Base-by-base conservation (phyloP, 2,113 vertebrate species). In the Proteles cristata region DNA sequence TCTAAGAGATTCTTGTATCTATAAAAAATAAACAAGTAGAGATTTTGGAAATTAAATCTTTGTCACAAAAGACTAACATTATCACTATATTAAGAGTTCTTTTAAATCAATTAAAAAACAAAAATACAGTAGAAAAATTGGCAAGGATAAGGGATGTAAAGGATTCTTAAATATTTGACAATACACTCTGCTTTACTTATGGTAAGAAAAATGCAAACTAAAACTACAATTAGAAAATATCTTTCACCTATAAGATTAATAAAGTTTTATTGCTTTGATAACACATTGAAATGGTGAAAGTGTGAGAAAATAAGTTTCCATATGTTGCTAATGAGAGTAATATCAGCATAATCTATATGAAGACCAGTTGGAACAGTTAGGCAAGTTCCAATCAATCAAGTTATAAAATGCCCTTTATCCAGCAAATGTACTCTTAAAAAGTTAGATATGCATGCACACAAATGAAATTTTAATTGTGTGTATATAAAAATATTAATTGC, bases 1-100 rank as follows among this genome's bases (percentile, higher is more conserved):
- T 55, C 77, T 26, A 93, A 85, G 71, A 66, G 81, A 94, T 84
- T 80, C 83, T 55, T 86, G 31, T 28, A 74, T 76, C 63, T 45
- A 81, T 48, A 19, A 90, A 85, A 92, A 68, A 53, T 53, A 71
- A 96, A 79, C 16, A 83, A 80, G 15, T 25, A 33, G 23, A 90
- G 82, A 83, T 81, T 55, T 86, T 85, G 8, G 58, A 82, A 31
- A 89, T 85, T 77, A 86, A 76, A 83, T 93, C 73, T 94, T 92
- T 80, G 69, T 66, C 55, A 93, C 26, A 90, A 55, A 90, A 79
- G 68, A 74, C 55, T 21, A 69, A 91, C 39, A 35, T 68, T 25
- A 7, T 79, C 17, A 88, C 80, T 80, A 96, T 63, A 73, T n/a
- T n/a, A 87, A 91, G 77, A 63, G 31, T 94, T 96, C 53, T 69